Conservation (phyloP, 2,888 invertebrate genomes). For the Dendrolimus pini region DNA sequence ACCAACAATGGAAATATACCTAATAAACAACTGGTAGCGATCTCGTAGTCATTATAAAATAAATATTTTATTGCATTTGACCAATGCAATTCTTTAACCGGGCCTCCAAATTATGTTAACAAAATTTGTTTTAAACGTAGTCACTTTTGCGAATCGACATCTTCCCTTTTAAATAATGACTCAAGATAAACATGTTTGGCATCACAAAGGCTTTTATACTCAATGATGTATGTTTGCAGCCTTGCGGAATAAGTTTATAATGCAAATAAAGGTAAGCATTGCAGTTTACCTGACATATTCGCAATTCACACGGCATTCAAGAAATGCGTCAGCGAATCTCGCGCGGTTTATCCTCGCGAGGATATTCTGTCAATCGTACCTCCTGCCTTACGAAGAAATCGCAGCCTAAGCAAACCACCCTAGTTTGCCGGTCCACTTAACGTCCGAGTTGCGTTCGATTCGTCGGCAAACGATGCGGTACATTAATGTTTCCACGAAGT, state of each 20-base stretch:
- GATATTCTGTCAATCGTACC: background rate
- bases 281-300: slow-evolving; percentile 49
- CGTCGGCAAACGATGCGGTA: slow-evolving; percentile 45
- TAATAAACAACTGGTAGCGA: no score
- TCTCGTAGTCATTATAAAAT: no score
- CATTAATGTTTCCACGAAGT: slow-evolving; percentile 64
- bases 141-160: slow-evolving; percentile 36
- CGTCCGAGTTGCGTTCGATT: slow-evolving; percentile 40
- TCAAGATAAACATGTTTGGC: slow-evolving; percentile 53
- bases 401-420: slow-evolving; percentile 28
- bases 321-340: slow-evolving; percentile 27
- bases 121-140: no score
- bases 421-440: slow-evolving; percentile 59
- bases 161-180: slow-evolving; percentile 50
- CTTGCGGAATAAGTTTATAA: slow-evolving; percentile 51
- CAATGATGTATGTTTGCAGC: slow-evolving; percentile 59
- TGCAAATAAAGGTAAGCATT: slow-evolving; percentile 50
- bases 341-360: slow-evolving; percentile 6
- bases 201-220: slow-evolving; percentile 60
- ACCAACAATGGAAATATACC: no score
- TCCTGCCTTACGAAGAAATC: slow-evolving; percentile 33
- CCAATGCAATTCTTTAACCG: no score
- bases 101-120: no score
- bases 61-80: no score
- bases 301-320: slow-evolving; percentile 30